Conservation (phyloP, 2,888 invertebrate species). For the Amphimallon solstitiale region DNA sequence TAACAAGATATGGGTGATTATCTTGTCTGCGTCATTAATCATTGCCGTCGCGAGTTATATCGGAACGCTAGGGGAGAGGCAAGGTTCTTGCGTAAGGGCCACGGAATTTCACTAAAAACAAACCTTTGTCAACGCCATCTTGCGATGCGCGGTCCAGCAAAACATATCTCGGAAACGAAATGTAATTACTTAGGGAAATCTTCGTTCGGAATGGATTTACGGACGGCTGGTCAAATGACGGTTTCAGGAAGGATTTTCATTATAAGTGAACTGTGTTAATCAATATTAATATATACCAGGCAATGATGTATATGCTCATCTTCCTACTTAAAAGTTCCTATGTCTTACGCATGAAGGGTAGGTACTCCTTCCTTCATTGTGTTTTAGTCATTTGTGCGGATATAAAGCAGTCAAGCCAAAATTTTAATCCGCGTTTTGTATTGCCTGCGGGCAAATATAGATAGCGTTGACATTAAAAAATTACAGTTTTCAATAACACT, state of each 20-base stretch:
- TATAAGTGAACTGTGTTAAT: neutral
- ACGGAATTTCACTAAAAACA: conserved; percentile 49
- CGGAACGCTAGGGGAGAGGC: conserved; percentile 37
- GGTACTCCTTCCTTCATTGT: too few species aligned
- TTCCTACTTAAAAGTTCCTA: too few species aligned
- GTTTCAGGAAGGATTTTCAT: neutral
- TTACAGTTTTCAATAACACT: too few species aligned
- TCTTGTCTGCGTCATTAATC: conserved; percentile 50
- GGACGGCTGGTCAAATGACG: neutral
- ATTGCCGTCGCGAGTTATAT: conserved; percentile 44
- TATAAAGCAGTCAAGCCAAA: too few species aligned
- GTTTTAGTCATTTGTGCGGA: too few species aligned
- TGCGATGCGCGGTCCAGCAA: conserved; percentile 41
- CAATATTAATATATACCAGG: too few species aligned
- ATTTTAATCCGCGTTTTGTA: too few species aligned
- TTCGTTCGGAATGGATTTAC: neutral
- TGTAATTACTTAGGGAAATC: conserved; percentile 8
- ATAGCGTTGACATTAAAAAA: too few species aligned
- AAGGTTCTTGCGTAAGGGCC: conserved; percentile 36
- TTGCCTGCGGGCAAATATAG: too few species aligned
- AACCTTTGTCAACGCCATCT: conserved; percentile 54
- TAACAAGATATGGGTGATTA: conserved; percentile 50
- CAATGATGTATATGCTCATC: too few species aligned
- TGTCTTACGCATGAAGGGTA: too few species aligned
- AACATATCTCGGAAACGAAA: conserved; percentile 14